Evolutionary conservation across 2,797 vertebrate species (phyloP).

Genomic region (Erpetoichthys calabaricus): DNA sequence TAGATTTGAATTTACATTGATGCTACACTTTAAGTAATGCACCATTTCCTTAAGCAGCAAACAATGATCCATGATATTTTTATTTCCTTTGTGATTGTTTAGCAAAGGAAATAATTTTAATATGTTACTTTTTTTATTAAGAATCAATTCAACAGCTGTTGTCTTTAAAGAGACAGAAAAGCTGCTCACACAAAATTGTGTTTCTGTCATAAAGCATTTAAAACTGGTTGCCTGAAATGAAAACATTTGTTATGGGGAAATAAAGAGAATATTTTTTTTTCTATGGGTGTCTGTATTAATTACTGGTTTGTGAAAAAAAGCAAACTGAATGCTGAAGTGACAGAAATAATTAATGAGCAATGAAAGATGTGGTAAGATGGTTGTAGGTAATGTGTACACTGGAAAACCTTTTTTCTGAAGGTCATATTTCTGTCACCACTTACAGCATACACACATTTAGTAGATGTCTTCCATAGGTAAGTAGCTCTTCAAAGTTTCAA

Average conservation of each 20-base stretch:
- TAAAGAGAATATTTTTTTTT: neutral
- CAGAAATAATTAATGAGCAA: constrained; percentile 5
- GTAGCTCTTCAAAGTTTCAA: too few species aligned
- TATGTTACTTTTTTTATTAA: too few species aligned
- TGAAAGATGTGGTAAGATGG: constrained; percentile 3
- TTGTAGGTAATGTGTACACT: neutral
- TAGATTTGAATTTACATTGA: too few species aligned
- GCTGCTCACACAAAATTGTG: neutral
- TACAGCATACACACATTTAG: neutral
- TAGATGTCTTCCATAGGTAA: neutral
- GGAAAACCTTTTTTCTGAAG: neutral
- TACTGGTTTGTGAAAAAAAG: constrained; percentile 5
- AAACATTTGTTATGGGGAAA: neutral
- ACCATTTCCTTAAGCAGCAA: too few species aligned
- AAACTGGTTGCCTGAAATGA: neutral
- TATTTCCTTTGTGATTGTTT: too few species aligned
- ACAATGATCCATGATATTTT: too few species aligned
- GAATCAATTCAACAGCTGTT: neutral
- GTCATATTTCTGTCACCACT: constrained; percentile 5
- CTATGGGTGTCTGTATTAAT: constrained; percentile 8
- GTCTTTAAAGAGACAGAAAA: neutral
- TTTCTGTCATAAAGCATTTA: constrained; percentile 6
- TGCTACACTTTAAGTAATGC: too few species aligned
- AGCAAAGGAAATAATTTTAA: too few species aligned
- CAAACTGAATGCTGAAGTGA: constrained; percentile 3